Conservation (phyloP, 2,797 vertebrate species). For the Argyrosomus regius region DNA sequence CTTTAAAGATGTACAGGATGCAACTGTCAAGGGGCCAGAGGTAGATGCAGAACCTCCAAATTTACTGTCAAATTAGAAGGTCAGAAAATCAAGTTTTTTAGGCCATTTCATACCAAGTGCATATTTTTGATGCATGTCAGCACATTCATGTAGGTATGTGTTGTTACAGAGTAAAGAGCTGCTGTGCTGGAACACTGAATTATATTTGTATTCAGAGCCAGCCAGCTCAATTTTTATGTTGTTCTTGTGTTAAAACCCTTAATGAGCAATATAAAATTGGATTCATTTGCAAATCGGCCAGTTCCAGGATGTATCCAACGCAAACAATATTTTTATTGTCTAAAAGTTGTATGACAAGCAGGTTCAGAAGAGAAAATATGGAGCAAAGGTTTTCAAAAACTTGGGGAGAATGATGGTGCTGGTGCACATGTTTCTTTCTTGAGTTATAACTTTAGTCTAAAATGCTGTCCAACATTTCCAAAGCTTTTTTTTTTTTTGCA, state of each 20-base stretch:
- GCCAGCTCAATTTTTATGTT: not conserved
- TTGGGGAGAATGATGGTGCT: not conserved
- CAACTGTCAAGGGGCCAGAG: slow-evolving; percentile 29
- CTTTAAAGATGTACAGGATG: slow-evolving; percentile 43
- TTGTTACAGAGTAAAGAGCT: not conserved
- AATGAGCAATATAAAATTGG: not conserved
- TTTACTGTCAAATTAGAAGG: slow-evolving; percentile 14
- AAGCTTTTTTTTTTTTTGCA: not conserved
- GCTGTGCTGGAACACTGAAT: not conserved
- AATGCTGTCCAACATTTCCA: not conserved
- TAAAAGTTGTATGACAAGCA: not conserved
- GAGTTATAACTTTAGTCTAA: not conserved
- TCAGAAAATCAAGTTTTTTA: slow-evolving; percentile 9
- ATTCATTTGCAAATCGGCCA: not conserved
- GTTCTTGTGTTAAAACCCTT: slow-evolving; percentile 9
- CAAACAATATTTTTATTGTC: not conserved
- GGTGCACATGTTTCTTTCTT: not conserved
- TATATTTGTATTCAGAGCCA: not conserved
- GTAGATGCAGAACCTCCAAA: slow-evolving; percentile 25
- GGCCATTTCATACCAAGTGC: not conserved
- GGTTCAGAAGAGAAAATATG: not conserved
- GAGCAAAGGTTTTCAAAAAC: not conserved
- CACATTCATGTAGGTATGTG: not conserved
- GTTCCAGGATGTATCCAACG: not conserved
- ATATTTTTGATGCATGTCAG: slow-evolving; percentile 13